Evolutionary conservation across 2,113 vertebrate genomes (phyloP).

Genomic region (human): GRCh38 chrY:16588001-16588500

Average conservation of each 20-base stretch:
- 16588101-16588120: background rate
- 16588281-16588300: background rate
- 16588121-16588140: accelerated
- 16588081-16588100: too few relatives aligned
- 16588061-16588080: too few relatives aligned
- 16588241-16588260: background rate
- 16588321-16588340: background rate
- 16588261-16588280: too few relatives aligned
- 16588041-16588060: too few relatives aligned
- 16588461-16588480: too few relatives aligned
- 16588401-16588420: background rate
- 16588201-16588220: background rate
- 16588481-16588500: accelerated
- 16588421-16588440: too few relatives aligned
- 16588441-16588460: accelerated
- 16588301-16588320: background rate
- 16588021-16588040: too few relatives aligned
- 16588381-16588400: background rate
- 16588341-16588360: background rate
- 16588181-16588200: too few relatives aligned
- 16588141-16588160: too few relatives aligned
- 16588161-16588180: background rate
- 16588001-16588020: too few relatives aligned
- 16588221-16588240: background rate
- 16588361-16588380: background rate